Conservation (phyloP, 2,888 invertebrate species). For the Myopa tessellatipennis region DNA sequence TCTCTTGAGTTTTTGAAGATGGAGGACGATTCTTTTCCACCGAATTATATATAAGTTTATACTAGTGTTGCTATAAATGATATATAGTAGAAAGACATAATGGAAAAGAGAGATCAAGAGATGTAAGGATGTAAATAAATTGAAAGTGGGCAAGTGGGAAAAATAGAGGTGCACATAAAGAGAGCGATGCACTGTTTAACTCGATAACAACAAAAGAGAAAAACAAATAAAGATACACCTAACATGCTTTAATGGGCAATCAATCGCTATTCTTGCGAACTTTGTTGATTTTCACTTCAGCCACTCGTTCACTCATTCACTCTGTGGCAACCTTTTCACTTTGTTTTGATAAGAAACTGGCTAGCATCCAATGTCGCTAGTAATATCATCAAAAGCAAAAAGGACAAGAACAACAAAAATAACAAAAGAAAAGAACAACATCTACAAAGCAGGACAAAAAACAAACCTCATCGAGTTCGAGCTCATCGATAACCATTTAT, state of each 20-base stretch:
- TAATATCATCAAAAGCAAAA: not conserved
- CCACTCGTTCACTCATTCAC: not conserved
- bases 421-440: not conserved
- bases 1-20: not conserved
- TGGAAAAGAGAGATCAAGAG: not conserved
- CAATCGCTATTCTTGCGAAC: too few species aligned
- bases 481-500: conserved; percentile 10
- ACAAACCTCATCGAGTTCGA: not conserved
- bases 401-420: not conserved
- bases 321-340: not conserved
- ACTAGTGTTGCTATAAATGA: not conserved
- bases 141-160: not conserved
- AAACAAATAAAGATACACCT: too few species aligned
- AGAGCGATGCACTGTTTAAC: too few species aligned
- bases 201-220: too few species aligned
- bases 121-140: not conserved
- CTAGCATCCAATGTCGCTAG: conserved; percentile 1
- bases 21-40: not conserved
- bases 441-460: too few species aligned
- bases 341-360: conserved; percentile 21
- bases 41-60: conserved; percentile 3
- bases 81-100: not conserved
- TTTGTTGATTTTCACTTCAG: too few species aligned
- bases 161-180: too few species aligned
- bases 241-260: too few species aligned